Conservation (phyloP, 2,888 invertebrate genomes). For the Prosopocoilus inquinatus region DNA sequence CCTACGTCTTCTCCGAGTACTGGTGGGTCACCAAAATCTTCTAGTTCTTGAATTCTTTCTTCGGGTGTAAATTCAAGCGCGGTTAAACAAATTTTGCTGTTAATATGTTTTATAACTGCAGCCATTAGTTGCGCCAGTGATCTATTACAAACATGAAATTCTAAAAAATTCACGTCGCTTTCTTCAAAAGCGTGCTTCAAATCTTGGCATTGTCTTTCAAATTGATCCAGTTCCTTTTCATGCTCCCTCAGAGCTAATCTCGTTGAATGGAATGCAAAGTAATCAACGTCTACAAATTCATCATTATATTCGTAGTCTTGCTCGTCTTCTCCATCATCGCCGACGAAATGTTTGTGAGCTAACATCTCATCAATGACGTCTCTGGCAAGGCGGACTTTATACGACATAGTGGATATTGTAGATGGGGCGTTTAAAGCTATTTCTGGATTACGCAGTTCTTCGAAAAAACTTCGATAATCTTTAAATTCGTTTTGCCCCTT, state of each 20-base stretch:
- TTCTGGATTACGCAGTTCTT: constrained; percentile 32
- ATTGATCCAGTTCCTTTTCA: constrained; percentile 11
- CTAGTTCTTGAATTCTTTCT: constrained; percentile 52
- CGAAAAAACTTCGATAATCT: constrained; percentile 40
- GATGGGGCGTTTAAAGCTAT: constrained; percentile 37
- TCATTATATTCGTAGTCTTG: background rate
- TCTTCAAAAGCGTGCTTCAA: constrained; percentile 17
- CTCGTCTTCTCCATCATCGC: constrained; percentile 1
- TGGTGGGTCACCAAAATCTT: constrained; percentile 50
- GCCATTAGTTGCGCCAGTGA: constrained; percentile 35
- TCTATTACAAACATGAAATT: constrained; percentile 34
- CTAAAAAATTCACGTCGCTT: constrained; percentile 5
- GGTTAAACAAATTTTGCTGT: constrained; percentile 45
- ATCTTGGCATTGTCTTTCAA: constrained; percentile 30
- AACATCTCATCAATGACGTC: constrained; percentile 29
- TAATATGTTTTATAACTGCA: constrained; percentile 39
- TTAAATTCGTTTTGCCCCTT: constrained; percentile 33
- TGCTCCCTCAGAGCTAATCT: constrained; percentile 11
- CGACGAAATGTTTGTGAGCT: constrained; percentile 18
- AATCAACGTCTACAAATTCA: constrained; percentile 17
- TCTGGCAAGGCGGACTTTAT: constrained; percentile 21
- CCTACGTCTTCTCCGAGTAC: constrained; percentile 48
- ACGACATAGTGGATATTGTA: constrained; percentile 22
- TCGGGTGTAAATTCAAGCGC: constrained; percentile 53
- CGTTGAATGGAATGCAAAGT: constrained; percentile 15